Evolutionary conservation across 2,797 vertebrate genomes (phyloP).

Genomic region (Craterocephalus amniculus): DNA sequence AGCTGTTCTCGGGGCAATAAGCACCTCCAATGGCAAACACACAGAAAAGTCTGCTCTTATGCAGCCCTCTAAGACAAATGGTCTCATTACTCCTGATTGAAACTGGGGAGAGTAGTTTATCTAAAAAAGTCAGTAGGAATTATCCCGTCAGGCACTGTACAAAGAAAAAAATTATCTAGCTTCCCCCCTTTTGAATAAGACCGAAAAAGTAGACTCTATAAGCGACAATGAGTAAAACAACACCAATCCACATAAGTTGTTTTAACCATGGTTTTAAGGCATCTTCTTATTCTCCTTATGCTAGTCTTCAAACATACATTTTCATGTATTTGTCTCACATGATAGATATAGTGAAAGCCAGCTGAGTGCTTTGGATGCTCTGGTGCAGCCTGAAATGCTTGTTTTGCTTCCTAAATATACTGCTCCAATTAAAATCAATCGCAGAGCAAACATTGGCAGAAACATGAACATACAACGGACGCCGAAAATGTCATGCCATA

Average conservation of each 20-base stretch:
- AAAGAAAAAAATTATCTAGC: constrained; percentile 7
- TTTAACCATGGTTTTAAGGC: background rate
- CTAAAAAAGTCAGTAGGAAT: constrained; percentile 32
- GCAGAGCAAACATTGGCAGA: constrained; percentile 21
- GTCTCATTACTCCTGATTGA: constrained; percentile 74
- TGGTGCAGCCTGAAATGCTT: constrained; percentile 27
- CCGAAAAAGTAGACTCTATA: constrained; percentile 6
- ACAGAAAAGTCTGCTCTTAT: constrained; percentile 67
- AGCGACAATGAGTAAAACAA: constrained; percentile 11
- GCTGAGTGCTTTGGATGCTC: constrained; percentile 26
- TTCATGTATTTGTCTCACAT: constrained; percentile 5
- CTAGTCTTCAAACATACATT: constrained; percentile 22
- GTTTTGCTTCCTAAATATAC: constrained; percentile 52
- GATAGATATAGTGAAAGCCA: background rate
- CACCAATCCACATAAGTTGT: background rate
- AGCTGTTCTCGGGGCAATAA: constrained; percentile 57
- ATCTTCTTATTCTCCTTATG: background rate
- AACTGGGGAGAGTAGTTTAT: constrained; percentile 52
- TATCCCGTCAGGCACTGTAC: constrained; percentile 20
- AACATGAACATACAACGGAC: constrained; percentile 9
- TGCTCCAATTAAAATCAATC: constrained; percentile 48
- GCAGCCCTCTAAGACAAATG: constrained; percentile 69
- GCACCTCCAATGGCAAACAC: constrained; percentile 64
- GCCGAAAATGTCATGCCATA: constrained; percentile 10
- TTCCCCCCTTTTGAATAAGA: constrained; percentile 28